Percentiles rank a stretch among this genome's conserved stretches.
Evolutionary conservation across 1,140 invertebrate species (phyloP).

Genomic region (roundworm (Caenorhabditis elegans)): DNA sequence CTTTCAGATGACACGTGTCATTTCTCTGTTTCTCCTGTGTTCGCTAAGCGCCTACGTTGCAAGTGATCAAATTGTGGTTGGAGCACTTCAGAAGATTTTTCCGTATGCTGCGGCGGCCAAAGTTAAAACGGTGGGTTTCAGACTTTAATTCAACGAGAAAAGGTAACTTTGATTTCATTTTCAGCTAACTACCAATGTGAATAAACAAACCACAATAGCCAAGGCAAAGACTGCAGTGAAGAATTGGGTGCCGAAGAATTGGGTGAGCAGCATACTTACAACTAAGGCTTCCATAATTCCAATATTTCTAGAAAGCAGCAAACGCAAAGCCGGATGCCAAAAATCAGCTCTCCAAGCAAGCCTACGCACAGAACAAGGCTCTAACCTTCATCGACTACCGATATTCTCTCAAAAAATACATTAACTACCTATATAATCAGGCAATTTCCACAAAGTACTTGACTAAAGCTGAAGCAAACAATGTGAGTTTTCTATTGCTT

Average conservation of each 20-base stretch:
- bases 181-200: neutral
- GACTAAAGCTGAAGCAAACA: conserved; percentile 2
- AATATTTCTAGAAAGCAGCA: neutral
- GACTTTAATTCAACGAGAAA: too few relatives aligned
- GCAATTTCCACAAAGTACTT: neutral
- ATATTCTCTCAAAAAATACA: conserved; percentile 1
- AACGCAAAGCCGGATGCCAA: neutral
- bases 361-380: conserved; percentile 1
- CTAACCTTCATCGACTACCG: neutral
- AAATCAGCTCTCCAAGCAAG: neutral
- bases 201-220: neutral
- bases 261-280: neutral
- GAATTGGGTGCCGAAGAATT: neutral
- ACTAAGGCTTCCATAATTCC: too few relatives aligned
- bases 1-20: neutral
- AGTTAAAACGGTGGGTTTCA: neutral
- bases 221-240: neutral
- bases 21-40: neutral
- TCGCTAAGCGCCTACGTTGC: neutral
- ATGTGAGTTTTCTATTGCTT: too few relatives aligned
- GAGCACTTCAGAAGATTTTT: neutral
- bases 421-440: neutral
- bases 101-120: neutral
- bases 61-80: neutral
- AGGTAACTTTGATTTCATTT: too few relatives aligned